These are phyloP conservation scores for Crax fasciolata DNA, from an alignment of 2,797 vertebrate genomes.

Conservation along the genomic window DNA sequence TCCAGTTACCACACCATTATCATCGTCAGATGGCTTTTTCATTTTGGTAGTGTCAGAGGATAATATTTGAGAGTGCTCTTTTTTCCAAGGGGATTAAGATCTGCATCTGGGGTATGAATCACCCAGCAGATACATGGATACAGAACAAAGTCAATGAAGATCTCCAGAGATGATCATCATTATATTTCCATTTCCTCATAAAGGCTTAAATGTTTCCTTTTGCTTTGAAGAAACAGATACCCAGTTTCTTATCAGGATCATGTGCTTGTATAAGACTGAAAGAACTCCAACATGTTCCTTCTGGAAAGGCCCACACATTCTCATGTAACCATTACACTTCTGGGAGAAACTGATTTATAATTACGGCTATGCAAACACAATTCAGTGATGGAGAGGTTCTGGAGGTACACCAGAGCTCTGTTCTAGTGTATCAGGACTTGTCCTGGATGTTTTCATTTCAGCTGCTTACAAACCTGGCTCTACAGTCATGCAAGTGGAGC, in stretches of 20 bases:
- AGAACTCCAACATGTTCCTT: background rate
- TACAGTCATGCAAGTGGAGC: background rate
- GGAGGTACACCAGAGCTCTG: background rate
- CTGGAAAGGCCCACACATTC: background rate
- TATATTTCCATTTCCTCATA: slow-evolving; percentile 36
- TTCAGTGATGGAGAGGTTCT: background rate
- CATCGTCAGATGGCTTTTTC: background rate
- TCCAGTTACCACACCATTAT: background rate
- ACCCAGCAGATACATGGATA: background rate
- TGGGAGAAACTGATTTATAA: background rate
- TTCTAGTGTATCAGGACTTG: background rate
- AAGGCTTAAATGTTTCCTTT: slow-evolving; percentile 3
- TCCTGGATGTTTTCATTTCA: background rate
- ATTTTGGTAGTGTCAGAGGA: background rate
- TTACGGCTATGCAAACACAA: background rate
- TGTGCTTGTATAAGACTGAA: background rate
- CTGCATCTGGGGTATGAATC: slow-evolving; percentile 35
- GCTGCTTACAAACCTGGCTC: background rate
- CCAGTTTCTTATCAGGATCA: background rate
- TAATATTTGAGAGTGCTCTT: background rate
- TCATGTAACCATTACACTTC: background rate
- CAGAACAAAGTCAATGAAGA: background rate
- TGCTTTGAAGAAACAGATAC: background rate
- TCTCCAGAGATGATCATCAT: slow-evolving; percentile 30
- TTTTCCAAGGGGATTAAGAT: slow-evolving; percentile 15